Evolutionary conservation across 2,888 invertebrate species (phyloP), one percentile per base, ranked within the genome.

Genomic region (Limnephilus rhombicus): DNA sequence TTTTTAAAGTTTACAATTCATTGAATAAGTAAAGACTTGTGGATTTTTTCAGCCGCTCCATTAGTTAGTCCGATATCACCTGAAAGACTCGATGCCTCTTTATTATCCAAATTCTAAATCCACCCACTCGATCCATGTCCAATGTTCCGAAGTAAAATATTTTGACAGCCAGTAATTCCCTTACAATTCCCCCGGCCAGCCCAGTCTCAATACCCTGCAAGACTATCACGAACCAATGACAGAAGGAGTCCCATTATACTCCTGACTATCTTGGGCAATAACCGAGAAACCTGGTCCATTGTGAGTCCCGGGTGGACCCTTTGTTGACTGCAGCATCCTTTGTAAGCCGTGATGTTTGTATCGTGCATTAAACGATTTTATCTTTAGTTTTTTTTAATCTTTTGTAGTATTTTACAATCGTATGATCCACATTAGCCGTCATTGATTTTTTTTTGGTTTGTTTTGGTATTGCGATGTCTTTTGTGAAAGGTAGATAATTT

Each of bases 111-210:
- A 41, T 41, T 34, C 34, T 85, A 18, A 24, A 34, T 24, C 85
- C 80, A 29, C 81, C 86, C 91, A 91, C 92, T 92, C 91, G 68
- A 92, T 89, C 86, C 91, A 86, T 37, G 80, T 89, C 91, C 89
- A 29, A 29, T 41, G 49, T 31, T 49, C 53, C 80, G 29, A 82
- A 88, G 90, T 93, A 92, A 93, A 93, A 93, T 93, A 93, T 93
- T 93, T 93, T 93, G 93, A 93, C 93, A 93, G 93, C 41, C 85
- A 92, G 92, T 89, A 92, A 93, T 93, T 92, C 89, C 89, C 92
- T 88, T 85, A 80, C 89, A 89, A 92, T 80, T 88, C 91, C 34
- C 34, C 83, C 37, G 88, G 91, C 53, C 88, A 37, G 85, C 18
- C 88, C 87, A 12, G 37, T 85, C 87, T 87, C 82, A 90, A 91